Evolutionary conservation across 1,140 invertebrate genomes (phyloP).

Genomic region (Drosophila biarmipes): DNA sequence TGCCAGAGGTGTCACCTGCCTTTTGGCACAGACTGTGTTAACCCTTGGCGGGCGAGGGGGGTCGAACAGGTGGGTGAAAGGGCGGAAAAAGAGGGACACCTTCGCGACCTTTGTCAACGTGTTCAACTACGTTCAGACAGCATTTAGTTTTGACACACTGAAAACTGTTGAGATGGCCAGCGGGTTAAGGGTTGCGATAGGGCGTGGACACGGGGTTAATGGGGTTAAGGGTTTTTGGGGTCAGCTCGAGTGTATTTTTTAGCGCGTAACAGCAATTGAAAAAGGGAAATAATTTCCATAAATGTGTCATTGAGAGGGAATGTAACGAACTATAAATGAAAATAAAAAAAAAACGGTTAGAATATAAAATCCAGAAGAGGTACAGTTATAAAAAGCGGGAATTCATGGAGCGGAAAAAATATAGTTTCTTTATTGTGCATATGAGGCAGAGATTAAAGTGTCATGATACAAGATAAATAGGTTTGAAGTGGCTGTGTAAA

Average conservation of each 20-base stretch:
- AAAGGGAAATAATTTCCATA: slow-evolving; percentile 31
- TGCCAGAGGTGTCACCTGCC: slow-evolving; percentile 71
- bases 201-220: slow-evolving; percentile 20
- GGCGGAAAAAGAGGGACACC: slow-evolving; percentile 51
- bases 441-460: not conserved
- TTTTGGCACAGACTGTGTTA: slow-evolving; percentile 45
- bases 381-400: not conserved
- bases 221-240: slow-evolving; percentile 29
- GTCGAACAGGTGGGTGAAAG: slow-evolving; percentile 2
- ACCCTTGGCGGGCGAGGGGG: slow-evolving; percentile 52
- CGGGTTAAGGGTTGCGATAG: slow-evolving; percentile 8
- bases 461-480: not conserved
- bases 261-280: slow-evolving; percentile 10
- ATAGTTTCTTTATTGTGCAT: not conserved
- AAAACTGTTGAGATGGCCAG: slow-evolving; percentile 41
- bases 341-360: not conserved
- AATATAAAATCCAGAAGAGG: not conserved
- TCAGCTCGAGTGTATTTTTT: slow-evolving; percentile 20
- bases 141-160: slow-evolving; percentile 53
- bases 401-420: no score
- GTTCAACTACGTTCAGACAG: slow-evolving; percentile 46
- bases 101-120: slow-evolving; percentile 73
- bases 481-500: no score
- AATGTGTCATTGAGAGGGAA: slow-evolving; percentile 24
- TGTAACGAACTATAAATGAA: slow-evolving; percentile 17